Base-by-base conservation (phyloP, 1,140 invertebrate genomes). In the Drosophila lacteicornis region DNA sequence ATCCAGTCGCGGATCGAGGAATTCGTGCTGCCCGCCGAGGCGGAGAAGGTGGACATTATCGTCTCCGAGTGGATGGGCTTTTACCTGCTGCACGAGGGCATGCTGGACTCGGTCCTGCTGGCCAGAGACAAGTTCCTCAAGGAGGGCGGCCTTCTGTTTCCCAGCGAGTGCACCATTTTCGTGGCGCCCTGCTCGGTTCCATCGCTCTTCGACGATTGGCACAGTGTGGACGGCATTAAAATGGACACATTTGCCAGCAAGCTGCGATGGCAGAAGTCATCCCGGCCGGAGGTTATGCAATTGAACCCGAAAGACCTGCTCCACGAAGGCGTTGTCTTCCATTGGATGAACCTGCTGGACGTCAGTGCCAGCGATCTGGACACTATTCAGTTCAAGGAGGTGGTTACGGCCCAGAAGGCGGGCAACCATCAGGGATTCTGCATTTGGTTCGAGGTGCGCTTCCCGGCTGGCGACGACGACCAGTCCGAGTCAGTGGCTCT, bases 31-130 rank as follows among this genome's bases (percentile, higher is more conserved):
- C 96, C 98, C 9, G 95, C 97, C 33, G 94, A 95, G 40, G 94
- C 95, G 38, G 95, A 96, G 38, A 97, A 98, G 93, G 98, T 99
- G 12, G 99, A 99, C 93, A 96, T 98, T 1, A 99, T 99, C 76
- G 96, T 99, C 30, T 99, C 98, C 5, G 99, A 99, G 93, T 99
- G 98, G 98, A 99, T 99, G 99, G 99, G 99, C 4, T 99, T 99
- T 93, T 99, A 99, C 93, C 94, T 99, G 12, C 94, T 99, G 36
- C 99, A 99, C 92, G 99, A 99, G 93, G 98, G 97, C 38, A 99
- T 99, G 99, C 93, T 99, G 42, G 97, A 99, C 92, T 97, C 96
- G 15, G 95, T 98, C 1, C 94, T 99, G 49, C 95, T 95, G 93
- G 98, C 99, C 1, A 95, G 99, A 91, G 98, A 99, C 92, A 97